These are phyloP conservation scores for Dendrolimus punctatus DNA, from an alignment of 1,140 invertebrate species.

Conservation along the genomic window DNA sequence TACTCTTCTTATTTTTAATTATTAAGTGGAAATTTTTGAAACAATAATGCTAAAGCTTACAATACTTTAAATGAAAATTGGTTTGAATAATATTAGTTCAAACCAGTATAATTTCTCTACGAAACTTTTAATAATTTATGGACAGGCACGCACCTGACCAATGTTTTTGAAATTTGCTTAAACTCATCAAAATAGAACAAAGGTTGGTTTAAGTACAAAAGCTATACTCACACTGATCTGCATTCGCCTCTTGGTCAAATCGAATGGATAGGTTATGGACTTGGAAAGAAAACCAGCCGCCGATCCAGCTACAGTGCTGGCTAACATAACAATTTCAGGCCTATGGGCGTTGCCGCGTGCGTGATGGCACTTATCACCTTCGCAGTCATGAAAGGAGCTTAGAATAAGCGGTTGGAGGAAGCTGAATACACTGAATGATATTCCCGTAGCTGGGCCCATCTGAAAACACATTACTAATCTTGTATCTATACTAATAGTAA, in stretches of 20 bases:
- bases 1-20: too few relatives aligned
- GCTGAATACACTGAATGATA: constrained; percentile 47
- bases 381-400: constrained; percentile 8
- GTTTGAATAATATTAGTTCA: too few relatives aligned
- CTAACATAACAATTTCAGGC: constrained; percentile 31
- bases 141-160: too few relatives aligned
- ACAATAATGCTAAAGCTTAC: too few relatives aligned
- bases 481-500: too few relatives aligned
- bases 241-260: constrained; percentile 44
- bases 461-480: constrained; percentile 16
- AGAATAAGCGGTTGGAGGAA: constrained; percentile 36
- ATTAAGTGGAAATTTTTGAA: too few relatives aligned
- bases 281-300: constrained; percentile 44
- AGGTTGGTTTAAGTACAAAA: neutral
- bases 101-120: too few relatives aligned
- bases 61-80: too few relatives aligned
- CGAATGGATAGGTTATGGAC: constrained; percentile 47
- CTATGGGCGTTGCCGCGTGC: constrained; percentile 12
- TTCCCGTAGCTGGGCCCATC: constrained; percentile 48
- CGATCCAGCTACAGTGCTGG: constrained; percentile 36
- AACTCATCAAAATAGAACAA: too few relatives aligned
- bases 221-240: constrained; percentile 41
- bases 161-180: constrained; percentile 1
- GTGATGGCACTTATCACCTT: neutral
- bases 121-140: too few relatives aligned